These are phyloP conservation scores for Lycia hirtaria DNA, from an alignment of 2,888 invertebrate genomes.

Conservation along the genomic window DNA sequence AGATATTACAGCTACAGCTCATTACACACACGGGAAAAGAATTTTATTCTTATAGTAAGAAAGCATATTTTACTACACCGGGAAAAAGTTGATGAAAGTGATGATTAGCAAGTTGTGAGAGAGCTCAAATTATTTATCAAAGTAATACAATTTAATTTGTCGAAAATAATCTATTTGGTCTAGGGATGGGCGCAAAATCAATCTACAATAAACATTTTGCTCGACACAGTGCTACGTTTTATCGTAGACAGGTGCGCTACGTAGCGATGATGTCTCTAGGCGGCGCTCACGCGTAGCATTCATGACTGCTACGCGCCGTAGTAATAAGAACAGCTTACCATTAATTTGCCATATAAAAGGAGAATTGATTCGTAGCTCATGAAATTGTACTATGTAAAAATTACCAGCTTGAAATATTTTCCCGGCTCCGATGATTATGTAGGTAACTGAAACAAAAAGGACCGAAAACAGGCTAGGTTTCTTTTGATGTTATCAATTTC, in stretches of 20 bases:
- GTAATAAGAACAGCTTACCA: too few species aligned
- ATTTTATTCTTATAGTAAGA: neutral
- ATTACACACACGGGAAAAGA: neutral
- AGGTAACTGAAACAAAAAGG: too few species aligned
- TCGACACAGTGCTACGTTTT: neutral
- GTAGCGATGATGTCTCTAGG: neutral
- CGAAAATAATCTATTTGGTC: neutral
- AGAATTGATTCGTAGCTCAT: too few species aligned
- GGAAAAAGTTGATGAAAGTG: neutral
- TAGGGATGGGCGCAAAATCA: neutral
- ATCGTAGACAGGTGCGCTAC: constrained; percentile 2
- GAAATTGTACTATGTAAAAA: too few species aligned
- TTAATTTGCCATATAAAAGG: too few species aligned
- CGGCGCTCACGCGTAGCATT: neutral
- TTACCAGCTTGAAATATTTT: too few species aligned
- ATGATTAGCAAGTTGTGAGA: neutral
- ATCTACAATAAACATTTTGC: neutral
- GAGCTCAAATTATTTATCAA: neutral
- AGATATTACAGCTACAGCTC: neutral
- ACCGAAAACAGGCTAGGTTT: too few species aligned
- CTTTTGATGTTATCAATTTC: too few species aligned
- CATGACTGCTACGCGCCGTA: neutral
- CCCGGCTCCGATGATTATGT: too few species aligned
- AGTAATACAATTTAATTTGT: neutral
- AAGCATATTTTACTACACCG: neutral